Base-by-base conservation (phyloP, 2,888 invertebrate species). In the Luffia ferchaultella region DNA sequence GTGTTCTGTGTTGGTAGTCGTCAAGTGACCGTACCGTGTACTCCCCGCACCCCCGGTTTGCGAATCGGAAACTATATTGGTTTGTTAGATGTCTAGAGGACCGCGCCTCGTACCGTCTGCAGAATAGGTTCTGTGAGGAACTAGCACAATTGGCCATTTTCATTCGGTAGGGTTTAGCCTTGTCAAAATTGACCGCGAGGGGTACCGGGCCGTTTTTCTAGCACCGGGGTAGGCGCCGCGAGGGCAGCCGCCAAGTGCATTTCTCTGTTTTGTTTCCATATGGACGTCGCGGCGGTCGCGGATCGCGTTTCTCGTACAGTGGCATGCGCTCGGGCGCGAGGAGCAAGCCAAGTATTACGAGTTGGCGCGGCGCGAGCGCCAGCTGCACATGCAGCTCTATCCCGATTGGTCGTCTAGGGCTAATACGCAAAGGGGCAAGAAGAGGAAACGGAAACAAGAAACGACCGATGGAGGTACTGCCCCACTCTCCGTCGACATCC, bases 311-410 rank as follows among this genome's bases (percentile, higher is more conserved):
- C n/a, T 78, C 78, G 77, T 82, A 80, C 86, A 98, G 97, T 99
- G 99, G 99, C 99, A 99, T 90, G 96, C 97, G 85, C 91, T 99
- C 89, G 95, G 96, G 85, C 93, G 97, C 86, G 96, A 96, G 87
- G 97, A 98, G 88, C 98, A 98, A 89, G 95, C 96, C 87, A 97
- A 97, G 89, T 98, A 98, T 92, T 98, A 98, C 90, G 97, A 97
- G 87, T 90, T 97, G 92, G 97, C 98, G 76, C 90, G 96, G 83
- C 93, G 96, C 86, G 98, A 98, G 88, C 92, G 97, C 85, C 97
- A 98, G 89, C 92, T 96, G 83, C 98, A 98, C 89, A 93, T 96
- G 93, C 96, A 97, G 90, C 92, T 96, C 87, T 97, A 98, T 89
- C 98, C 98, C 78, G 96, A 97, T 88, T 98, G 98, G 98, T 95